Percentiles rank a stretch among this genome's conserved stretches.
These are phyloP conservation scores for Ptilorrhoa leucosticta DNA, from an alignment of 2,113 vertebrate genomes.

Conservation along the genomic window DNA sequence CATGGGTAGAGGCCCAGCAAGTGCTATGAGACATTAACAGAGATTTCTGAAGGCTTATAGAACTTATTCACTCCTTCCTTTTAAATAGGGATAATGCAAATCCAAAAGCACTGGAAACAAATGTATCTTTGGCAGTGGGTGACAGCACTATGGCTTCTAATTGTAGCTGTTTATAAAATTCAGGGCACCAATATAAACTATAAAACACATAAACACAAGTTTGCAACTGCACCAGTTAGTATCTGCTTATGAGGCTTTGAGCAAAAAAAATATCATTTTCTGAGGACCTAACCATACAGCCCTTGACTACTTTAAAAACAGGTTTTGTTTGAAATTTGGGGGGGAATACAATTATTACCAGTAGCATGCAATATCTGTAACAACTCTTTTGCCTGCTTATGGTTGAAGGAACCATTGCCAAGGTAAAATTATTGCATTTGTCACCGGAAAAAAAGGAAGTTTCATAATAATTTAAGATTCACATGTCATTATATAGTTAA, in stretches of 20 bases:
- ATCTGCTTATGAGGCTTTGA: neutral
- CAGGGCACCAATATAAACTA: neutral
- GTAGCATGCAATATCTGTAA: neutral
- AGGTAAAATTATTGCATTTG: neutral
- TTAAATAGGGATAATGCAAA: neutral
- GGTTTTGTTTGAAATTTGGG: neutral
- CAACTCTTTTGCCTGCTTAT: neutral
- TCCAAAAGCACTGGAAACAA: neutral
- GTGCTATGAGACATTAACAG: neutral
- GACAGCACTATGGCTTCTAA: neutral
- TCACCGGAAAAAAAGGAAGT: neutral
- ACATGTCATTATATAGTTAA: neutral
- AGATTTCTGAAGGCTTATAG: neutral
- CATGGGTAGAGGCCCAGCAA: neutral
- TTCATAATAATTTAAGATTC: neutral
- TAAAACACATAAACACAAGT: neutral
- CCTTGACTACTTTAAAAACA: neutral
- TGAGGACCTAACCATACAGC: neutral
- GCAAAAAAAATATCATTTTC: neutral
- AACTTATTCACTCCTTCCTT: neutral
- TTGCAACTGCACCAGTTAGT: neutral
- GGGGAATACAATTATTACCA: neutral
- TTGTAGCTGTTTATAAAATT: neutral
- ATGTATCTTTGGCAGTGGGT: neutral
- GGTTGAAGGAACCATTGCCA: neutral